Percentiles rank a stretch among this genome's conserved stretches.
Evolutionary conservation across 2,888 invertebrate species (phyloP).

Genomic region (Margaritifera margaritifera): DNA sequence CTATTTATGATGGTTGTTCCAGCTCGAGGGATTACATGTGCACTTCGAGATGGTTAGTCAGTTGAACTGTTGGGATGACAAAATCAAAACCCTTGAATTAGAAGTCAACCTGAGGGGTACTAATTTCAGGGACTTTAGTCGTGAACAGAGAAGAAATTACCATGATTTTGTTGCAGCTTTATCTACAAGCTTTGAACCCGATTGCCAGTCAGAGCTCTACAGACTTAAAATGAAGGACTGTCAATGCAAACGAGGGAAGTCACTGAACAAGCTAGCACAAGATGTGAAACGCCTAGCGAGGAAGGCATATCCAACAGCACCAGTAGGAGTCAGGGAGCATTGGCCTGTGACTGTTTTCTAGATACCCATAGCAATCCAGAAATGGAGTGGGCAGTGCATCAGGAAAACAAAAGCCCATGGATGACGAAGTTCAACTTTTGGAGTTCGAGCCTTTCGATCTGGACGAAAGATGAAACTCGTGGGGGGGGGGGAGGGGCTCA

Average conservation of each 20-base stretch:
- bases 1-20: too few species aligned
- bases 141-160: constrained; percentile 1
- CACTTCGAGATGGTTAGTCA: too few species aligned
- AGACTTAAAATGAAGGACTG: constrained; percentile 3
- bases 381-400: constrained; percentile 14
- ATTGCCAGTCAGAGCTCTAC: constrained; percentile 5
- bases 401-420: constrained; percentile 6
- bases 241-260: constrained; percentile 1
- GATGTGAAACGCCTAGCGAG: constrained; percentile 6
- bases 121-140: constrained; percentile 3
- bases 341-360: constrained; percentile 4
- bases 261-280: constrained; percentile 7
- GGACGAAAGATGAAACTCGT: not conserved
- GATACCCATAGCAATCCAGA: constrained; percentile 7
- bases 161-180: not conserved
- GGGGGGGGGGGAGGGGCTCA: not conserved
- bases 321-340: not conserved
- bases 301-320: constrained; percentile 5
- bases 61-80: too few species aligned
- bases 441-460: constrained; percentile 2
- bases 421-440: constrained; percentile 3
- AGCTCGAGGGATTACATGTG: too few species aligned
- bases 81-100: too few species aligned
- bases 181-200: constrained; percentile 7
- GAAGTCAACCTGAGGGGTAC: too few species aligned